phyloP scores from a whole-genome alignment of 2,797 vertebrate genomes.

The Mastacembelus armatus region DNA sequence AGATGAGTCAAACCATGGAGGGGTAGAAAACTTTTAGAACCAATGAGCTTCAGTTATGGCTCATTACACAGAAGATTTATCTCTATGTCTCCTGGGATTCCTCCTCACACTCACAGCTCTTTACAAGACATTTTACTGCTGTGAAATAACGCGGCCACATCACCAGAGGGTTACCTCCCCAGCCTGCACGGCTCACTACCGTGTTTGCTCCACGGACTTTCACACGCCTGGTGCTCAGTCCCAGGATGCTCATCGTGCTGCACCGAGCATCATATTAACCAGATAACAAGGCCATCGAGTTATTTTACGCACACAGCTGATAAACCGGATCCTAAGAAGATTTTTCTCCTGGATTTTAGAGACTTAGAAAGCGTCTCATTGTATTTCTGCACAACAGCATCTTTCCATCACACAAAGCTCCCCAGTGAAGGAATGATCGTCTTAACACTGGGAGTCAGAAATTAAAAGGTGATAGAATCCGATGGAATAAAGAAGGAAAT shows the following conservation, averaged over 20 bases:
- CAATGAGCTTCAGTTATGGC: too few species aligned
- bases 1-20: background rate
- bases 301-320: constrained; percentile 25
- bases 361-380: too few species aligned
- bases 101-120: too few species aligned
- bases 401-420: background rate
- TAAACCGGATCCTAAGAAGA: background rate
- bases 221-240: too few species aligned
- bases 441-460: background rate
- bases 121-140: too few species aligned
- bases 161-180: too few species aligned
- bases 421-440: background rate
- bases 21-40: constrained; percentile 5
- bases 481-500: background rate
- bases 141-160: too few species aligned
- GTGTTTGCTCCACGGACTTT: too few species aligned
- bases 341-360: too few species aligned
- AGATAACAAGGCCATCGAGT: constrained; percentile 12
- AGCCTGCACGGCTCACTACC: too few species aligned
- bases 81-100: too few species aligned
- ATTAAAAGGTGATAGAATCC: background rate
- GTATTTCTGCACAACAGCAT: background rate
- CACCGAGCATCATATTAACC: constrained; percentile 40
- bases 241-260: constrained; percentile 8
- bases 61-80: too few species aligned